phyloP scores from a whole-genome alignment of 2,113 vertebrate genomes.

The Clinocottus analis region DNA sequence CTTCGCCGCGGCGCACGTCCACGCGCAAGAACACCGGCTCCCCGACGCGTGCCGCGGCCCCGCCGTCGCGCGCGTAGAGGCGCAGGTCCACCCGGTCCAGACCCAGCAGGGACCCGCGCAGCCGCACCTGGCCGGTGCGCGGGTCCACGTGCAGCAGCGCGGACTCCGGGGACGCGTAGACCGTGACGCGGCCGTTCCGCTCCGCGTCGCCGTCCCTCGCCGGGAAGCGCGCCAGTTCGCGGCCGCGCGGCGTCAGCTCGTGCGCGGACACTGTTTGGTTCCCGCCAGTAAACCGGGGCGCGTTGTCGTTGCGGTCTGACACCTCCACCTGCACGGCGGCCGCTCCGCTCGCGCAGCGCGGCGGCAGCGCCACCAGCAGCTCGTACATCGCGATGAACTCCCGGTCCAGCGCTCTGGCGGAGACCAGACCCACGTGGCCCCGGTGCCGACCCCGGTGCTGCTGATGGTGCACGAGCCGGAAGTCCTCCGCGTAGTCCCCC shows the following conservation, averaged over 20 bases:
- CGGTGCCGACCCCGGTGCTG: constrained; percentile 27
- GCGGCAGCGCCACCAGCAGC: constrained; percentile 67
- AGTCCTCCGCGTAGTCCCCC: constrained; percentile 75
- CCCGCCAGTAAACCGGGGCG: constrained; percentile 70
- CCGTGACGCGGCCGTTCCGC: constrained; percentile 75
- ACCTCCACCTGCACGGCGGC: constrained; percentile 77
- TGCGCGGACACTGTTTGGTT: constrained; percentile 66
- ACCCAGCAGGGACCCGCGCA: constrained; percentile 78
- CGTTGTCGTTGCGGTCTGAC: constrained; percentile 82
- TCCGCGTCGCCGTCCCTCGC: constrained; percentile 78
- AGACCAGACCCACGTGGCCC: constrained; percentile 67
- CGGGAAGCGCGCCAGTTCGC: constrained; percentile 75
- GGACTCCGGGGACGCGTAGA: constrained; percentile 72
- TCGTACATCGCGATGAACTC: constrained; percentile 79
- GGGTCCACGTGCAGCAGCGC: constrained; percentile 80
- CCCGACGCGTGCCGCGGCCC: constrained; percentile 63
- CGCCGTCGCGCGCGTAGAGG: constrained; percentile 77
- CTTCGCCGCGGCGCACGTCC: constrained; percentile 41
- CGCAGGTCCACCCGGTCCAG: constrained; percentile 64
- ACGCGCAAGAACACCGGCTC: constrained; percentile 71
- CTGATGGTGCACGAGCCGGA: constrained; percentile 59
- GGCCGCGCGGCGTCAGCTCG: constrained; percentile 75
- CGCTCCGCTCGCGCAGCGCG: constrained; percentile 47
- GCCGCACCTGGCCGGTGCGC: constrained; percentile 79
- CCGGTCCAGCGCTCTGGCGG: constrained; percentile 80